Evolutionary conservation across 2,113 vertebrate genomes (phyloP).

Genomic region (Pteronura brasiliensis): DNA sequence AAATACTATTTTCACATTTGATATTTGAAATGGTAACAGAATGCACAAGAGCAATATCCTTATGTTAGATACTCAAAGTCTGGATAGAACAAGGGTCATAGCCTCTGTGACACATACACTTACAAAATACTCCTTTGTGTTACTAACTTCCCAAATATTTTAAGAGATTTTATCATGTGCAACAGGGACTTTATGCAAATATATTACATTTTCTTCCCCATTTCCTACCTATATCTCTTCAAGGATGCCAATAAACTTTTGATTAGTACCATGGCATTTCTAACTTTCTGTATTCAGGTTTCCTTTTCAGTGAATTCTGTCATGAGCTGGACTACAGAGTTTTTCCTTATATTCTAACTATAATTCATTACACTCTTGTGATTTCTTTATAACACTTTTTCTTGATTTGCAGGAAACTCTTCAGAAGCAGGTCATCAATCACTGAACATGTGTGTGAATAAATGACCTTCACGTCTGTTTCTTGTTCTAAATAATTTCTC

Average conservation of each 20-base stretch:
- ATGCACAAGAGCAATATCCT: neutral
- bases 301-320: conserved; percentile 48
- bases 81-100: neutral
- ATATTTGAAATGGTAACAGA: neutral
- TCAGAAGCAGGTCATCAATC: conserved; percentile 61
- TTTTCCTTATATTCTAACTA: conserved; percentile 24
- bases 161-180: neutral
- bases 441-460: neutral
- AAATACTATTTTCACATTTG: neutral
- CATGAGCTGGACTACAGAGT: neutral
- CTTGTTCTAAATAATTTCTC: conserved; percentile 56
- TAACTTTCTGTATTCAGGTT: neutral
- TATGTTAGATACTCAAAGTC: neutral
- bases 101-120: neutral
- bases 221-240: neutral
- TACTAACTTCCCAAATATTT: neutral
- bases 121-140: neutral
- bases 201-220: neutral
- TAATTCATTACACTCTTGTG: conserved; percentile 62
- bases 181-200: neutral
- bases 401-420: conserved; percentile 57
- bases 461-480: conserved; percentile 55
- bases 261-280: neutral
- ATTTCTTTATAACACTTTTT: conserved; percentile 58
- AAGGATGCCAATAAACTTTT: conserved; percentile 3